phyloP scores from a whole-genome alignment of 2,888 invertebrate species.

The Erebia palarica region DNA sequence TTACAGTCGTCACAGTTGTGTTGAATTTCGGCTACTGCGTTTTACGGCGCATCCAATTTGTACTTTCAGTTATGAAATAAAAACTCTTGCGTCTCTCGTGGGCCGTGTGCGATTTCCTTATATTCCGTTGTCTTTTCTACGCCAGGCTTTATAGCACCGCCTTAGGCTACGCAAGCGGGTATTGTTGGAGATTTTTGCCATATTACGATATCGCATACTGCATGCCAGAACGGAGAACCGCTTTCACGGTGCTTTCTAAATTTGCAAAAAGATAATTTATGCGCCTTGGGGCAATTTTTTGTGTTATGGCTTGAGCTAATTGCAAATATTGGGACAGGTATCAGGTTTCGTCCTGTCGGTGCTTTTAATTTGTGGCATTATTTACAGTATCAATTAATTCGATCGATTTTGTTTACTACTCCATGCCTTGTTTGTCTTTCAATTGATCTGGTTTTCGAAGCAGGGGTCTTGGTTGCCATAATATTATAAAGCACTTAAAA shows the following conservation, averaged over 20 bases:
- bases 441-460: not conserved
- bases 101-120: conserved; percentile 5
- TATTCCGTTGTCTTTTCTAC: conserved; percentile 34
- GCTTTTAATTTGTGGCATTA: not conserved
- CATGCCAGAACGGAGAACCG: conserved; percentile 56
- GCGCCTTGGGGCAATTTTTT: conserved; percentile 38
- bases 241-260: conserved; percentile 73
- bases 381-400: not conserved
- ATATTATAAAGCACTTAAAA: too few relatives aligned
- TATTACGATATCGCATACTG: conserved; percentile 61
- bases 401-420: not conserved
- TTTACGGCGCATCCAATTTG: too few relatives aligned
- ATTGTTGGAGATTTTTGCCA: conserved; percentile 67
- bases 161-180: conserved; percentile 52
- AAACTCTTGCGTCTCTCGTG: too few relatives aligned
- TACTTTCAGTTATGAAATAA: too few relatives aligned
- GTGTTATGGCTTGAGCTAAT: conserved; percentile 9
- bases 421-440: not conserved
- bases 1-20: too few relatives aligned
- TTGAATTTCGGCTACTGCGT: too few relatives aligned
- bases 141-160: conserved; percentile 43
- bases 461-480: not conserved
- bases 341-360: conserved; percentile 2
- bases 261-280: conserved; percentile 61
- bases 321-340: conserved; percentile 13